These are phyloP conservation scores for Myopa tessellatipennis DNA, from an alignment of 2,888 invertebrate genomes.

Conservation along the genomic window DNA sequence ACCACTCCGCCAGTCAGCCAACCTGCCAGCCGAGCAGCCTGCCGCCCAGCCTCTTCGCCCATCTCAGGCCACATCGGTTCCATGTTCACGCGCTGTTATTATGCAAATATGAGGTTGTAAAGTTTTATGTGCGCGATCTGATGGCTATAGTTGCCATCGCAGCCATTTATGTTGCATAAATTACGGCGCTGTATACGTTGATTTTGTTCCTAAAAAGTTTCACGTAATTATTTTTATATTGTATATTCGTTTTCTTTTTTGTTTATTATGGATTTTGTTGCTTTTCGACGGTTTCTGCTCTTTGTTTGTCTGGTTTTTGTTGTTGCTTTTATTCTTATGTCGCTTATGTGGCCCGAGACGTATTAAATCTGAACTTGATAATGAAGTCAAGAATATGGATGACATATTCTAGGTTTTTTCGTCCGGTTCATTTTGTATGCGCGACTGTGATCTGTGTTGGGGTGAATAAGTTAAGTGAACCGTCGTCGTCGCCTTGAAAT, in stretches of 20 bases:
- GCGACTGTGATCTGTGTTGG: conserved; percentile 8
- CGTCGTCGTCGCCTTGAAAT: conserved; percentile 23
- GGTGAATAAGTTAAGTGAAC: conserved; percentile 22
- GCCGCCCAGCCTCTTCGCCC: background rate
- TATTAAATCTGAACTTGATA: conserved; percentile 33
- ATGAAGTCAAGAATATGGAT: conserved; percentile 37
- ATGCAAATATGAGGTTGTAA: conserved; percentile 62
- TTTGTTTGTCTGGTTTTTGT: conserved; percentile 41
- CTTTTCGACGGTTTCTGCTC: background rate
- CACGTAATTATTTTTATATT: conserved; percentile 47
- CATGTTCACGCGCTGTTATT: conserved; percentile 59
- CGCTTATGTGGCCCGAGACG: conserved; percentile 16
- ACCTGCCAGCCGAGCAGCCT: background rate
- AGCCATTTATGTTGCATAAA: conserved; percentile 61
- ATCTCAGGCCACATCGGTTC: conserved; percentile 30
- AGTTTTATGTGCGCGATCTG: conserved; percentile 54
- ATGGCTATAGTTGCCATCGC: conserved; percentile 47
- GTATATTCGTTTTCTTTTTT: conserved; percentile 51
- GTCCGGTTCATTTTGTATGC: conserved; percentile 34
- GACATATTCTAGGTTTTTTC: conserved; percentile 18
- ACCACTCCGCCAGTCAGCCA: conserved; percentile 1
- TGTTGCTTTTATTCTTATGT: conserved; percentile 37
- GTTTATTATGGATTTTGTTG: too few species aligned
- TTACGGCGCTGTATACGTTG: conserved; percentile 53
- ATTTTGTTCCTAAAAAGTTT: conserved; percentile 16